A percentile compares a stretch with the other conserved stretches of the same genome.
Conservation (phyloP, 2,888 invertebrate genomes). For the Drosophila mercatorum region DNA sequence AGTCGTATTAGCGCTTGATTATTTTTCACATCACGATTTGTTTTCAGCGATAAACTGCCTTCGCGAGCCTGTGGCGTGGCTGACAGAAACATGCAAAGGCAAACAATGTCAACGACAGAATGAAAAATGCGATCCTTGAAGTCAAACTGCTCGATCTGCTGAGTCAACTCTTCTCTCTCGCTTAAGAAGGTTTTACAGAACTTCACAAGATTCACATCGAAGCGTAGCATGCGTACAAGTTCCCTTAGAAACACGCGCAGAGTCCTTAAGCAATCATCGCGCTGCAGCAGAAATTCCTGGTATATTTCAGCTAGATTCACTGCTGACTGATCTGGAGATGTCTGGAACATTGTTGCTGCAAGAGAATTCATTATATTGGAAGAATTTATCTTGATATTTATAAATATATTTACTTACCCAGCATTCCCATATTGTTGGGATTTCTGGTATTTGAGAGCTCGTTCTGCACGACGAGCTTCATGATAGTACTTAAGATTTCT, state of each 20-base stretch:
- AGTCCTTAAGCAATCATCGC: conserved; percentile 96
- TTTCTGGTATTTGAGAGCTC: conserved; percentile 96
- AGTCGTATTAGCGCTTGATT: conserved; percentile 81
- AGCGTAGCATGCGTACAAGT: conserved; percentile 92
- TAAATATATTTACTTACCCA: conserved; percentile 83
- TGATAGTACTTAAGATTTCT: conserved; percentile 92
- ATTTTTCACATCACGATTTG: conserved; percentile 85
- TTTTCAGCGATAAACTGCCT: conserved; percentile 86
- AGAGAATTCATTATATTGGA: neutral
- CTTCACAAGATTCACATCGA: conserved; percentile 91
- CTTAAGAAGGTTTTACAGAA: conserved; percentile 92
- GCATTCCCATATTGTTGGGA: conserved; percentile 97
- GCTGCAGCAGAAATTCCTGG: conserved; percentile 92
- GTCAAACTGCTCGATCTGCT: conserved; percentile 87
- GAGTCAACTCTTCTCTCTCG: conserved; percentile 86
- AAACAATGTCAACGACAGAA: conserved; percentile 93
- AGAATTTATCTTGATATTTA: too few relatives aligned
- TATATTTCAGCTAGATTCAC: conserved; percentile 93
- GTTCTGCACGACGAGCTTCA: conserved; percentile 97
- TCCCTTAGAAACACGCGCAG: conserved; percentile 94
- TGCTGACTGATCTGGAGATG: conserved; percentile 92
- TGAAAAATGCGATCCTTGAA: conserved; percentile 93
- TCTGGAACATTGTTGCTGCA: conserved; percentile 92
- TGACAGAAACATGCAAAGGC: conserved; percentile 93
- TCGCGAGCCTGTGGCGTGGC: conserved; percentile 90